Percentiles rank a stretch among this genome's conserved stretches.
phyloP scores from a whole-genome alignment of 2,888 invertebrate genomes.

The Agonopterix alstromeriana region DNA sequence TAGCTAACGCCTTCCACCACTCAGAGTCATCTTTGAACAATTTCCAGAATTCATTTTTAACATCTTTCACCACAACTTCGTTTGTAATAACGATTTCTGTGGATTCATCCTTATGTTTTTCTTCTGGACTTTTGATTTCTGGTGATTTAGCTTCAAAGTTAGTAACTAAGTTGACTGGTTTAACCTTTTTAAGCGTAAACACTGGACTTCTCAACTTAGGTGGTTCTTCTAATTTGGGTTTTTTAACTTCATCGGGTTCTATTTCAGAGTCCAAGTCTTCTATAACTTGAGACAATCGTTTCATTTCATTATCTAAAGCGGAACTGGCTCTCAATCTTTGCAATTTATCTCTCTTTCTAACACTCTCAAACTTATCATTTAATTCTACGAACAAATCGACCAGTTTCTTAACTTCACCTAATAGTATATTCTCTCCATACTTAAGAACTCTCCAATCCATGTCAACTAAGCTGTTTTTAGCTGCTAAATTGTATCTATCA shows the following conservation, averaged over 20 bases:
- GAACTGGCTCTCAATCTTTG: conserved; percentile 43
- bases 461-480: conserved; percentile 56
- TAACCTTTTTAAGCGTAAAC: conserved; percentile 57
- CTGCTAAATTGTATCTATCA: conserved; percentile 53
- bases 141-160: conserved; percentile 31
- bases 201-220: conserved; percentile 47
- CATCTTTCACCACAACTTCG: conserved; percentile 32
- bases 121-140: conserved; percentile 30
- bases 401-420: conserved; percentile 62
- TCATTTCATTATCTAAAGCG: conserved; percentile 66
- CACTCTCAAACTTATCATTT: conserved; percentile 39
- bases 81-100: conserved; percentile 36
- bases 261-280: conserved; percentile 54
- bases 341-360: conserved; percentile 38
- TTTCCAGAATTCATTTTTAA: conserved; percentile 56
- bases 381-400: conserved; percentile 50
- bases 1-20: conserved; percentile 67
- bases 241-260: conserved; percentile 21
- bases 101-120: conserved; percentile 39
- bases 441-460: conserved; percentile 71
- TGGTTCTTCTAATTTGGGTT: conserved; percentile 28
- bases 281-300: conserved; percentile 59
- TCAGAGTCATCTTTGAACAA: conserved; percentile 67
- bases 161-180: conserved; percentile 41
- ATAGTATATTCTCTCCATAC: conserved; percentile 65